Evolutionary conservation across 2,888 invertebrate genomes (phyloP), one percentile per base, ranked within the genome.

Genomic region (Anagyrus pseudococci): DNA sequence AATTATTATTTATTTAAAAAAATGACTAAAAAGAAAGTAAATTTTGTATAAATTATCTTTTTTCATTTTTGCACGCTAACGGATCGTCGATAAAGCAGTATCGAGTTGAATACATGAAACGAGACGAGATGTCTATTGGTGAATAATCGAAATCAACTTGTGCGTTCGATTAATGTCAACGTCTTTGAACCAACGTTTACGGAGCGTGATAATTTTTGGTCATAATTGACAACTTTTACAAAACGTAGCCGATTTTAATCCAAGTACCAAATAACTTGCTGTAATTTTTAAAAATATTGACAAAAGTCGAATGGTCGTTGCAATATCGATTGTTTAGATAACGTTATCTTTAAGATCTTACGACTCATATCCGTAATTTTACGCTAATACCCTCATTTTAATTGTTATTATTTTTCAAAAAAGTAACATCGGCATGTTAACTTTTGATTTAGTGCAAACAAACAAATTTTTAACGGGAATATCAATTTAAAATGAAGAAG

Each of bases 271-370:
- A 48, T 47, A 43, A 57, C 2, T 10, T n/a, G 1, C n/a, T 29
- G 7, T 17, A 41, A 49, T 43, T n/a, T 48, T 17, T 6, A 2
- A 25, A 29, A 23, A 50, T 50, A 50, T 46, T 25, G 4, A 47
- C 20, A 20, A 58, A 10, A 44, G 54, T 64, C 58, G 60, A 61
- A 61, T 13, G 13, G 22, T 15, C 44, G 57, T 33, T 66, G 55
- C 58, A 58, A 10, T 62, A 47, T 66, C 65, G 62, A 62, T 54
- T 48, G 19, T 49, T 1, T 1, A 61, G 60, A 64, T 64, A 13
- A 26, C 2, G 53, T 58, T 29, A 58, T 61, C 61, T 61, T 57
- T 17, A 22, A 26, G 23, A 37, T 13, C 10, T 44, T n/a, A 33
- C 6, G 6, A 20, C 8, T 19, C 10, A 17, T 20, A 19, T 37